Conservation (phyloP, 2,113 vertebrate species). For the Clinocottus analis region DNA sequence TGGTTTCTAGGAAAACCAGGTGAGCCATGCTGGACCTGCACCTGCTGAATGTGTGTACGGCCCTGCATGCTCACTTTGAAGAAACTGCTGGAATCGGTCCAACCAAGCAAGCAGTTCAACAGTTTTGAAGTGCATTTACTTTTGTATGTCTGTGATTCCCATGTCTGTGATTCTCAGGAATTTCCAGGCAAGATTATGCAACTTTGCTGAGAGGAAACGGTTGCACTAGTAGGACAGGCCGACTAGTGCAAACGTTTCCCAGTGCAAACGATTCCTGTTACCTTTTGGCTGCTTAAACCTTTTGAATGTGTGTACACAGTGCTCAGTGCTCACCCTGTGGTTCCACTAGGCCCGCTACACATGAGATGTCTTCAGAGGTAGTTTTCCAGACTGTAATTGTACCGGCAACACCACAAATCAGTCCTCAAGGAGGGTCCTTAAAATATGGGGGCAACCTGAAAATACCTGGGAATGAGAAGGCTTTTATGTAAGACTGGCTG, state of each 20-base stretch:
- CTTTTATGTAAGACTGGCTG: background rate
- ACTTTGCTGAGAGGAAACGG: background rate
- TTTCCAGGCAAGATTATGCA: background rate
- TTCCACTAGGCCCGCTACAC: constrained; percentile 19
- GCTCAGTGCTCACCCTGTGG: constrained; percentile 2
- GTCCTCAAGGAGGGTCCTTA: constrained; percentile 10
- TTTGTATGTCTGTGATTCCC: background rate
- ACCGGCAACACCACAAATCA: constrained; percentile 20
- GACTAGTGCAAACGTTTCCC: background rate
- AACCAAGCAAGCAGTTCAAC: constrained; percentile 26
- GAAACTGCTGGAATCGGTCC: constrained; percentile 20
- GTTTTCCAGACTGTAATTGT: constrained; percentile 31
- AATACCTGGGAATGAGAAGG: background rate
- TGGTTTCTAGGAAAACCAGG: constrained; percentile 26
- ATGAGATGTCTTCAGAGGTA: constrained; percentile 22
- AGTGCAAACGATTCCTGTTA: constrained; percentile 14
- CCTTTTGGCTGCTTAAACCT: constrained; percentile 5
- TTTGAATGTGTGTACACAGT: constrained; percentile 18
- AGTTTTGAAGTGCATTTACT: constrained; percentile 24
- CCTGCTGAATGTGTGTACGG: constrained; percentile 12
- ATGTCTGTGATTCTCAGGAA: constrained; percentile 3
- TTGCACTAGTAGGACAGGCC: background rate
- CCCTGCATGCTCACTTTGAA: constrained; percentile 23
- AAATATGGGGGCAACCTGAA: background rate
- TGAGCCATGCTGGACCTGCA: constrained; percentile 16